Base-by-base conservation (phyloP, 2,113 vertebrate genomes). In the Delphinus delphis region DNA sequence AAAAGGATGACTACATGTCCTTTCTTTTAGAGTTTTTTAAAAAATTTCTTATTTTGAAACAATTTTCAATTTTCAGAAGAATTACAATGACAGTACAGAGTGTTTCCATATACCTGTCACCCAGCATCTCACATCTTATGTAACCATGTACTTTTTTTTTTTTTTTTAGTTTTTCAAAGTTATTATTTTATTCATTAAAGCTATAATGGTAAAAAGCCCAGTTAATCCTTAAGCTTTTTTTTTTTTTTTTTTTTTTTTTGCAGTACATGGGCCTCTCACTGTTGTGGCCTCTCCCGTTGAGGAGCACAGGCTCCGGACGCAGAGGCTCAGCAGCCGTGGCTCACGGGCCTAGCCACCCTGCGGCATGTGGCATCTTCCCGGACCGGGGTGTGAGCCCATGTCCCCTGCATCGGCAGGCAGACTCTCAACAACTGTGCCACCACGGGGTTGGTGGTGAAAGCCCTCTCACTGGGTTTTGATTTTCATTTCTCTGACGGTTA, bases 361-460 rank as follows among this genome's bases (percentile, higher is more conserved):
- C 4, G 4, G 14, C 14, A 15, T 15, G 50, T 15, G 14, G 50
- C 14, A 50, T 50, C 50, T 50, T 50, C 50, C 50, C 3, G 1
- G 50, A 50, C 50, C 1, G 0, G 50, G 4, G 14, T 14, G 1
- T 1, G 50, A 15, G 15, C 50, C 50, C 14, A 4, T 15, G 50
- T 50, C 14, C 50, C 50, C 50, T 15, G 13, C 50, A 50, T 15
- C 4, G 3, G 3, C 50, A 50, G 50, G 50, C 4, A 0, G 50
- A 5, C 4, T 50, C 50, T 50, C 13, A 50, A 50, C 50, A 14
- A 50, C 50, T 50, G 50, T 1, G 14, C 50, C 67, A 58, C 55
- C 55, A 58, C 41, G 2, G 44, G 44, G 44, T 44, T 44, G 44
- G 44, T 44, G 44, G 44, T 44, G 44, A 44, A 58, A 21, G 73